Evolutionary conservation across 1,140 invertebrate genomes (phyloP).

Genomic region (Leptonema lineaticorne): DNA sequence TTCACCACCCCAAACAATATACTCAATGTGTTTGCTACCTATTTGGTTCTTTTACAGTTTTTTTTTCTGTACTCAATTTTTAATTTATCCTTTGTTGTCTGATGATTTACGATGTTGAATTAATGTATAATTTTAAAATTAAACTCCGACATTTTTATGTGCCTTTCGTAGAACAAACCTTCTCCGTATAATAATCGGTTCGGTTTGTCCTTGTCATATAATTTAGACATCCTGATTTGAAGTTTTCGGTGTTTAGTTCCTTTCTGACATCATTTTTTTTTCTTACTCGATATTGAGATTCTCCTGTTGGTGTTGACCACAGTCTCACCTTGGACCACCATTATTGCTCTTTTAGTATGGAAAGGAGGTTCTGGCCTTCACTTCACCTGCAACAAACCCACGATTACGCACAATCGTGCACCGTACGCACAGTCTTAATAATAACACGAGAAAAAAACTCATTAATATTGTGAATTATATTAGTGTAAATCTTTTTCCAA

Average conservation of each 20-base stretch:
- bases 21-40: background rate
- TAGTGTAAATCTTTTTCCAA: background rate
- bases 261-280: background rate
- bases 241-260: no score
- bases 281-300: background rate
- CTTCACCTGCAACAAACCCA: conserved; percentile 7
- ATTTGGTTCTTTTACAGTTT: background rate
- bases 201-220: no score
- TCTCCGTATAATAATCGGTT: no score
- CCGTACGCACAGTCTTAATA: background rate
- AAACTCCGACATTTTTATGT: no score
- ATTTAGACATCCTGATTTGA: no score
- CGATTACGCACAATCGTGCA: conserved; percentile 7
- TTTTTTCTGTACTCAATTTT: background rate
- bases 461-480: no score
- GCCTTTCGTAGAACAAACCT: no score
- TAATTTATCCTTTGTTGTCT: no score
- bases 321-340: conserved; percentile 10
- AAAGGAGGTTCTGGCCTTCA: conserved; percentile 21
- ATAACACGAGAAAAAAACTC: no score
- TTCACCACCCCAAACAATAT: background rate
- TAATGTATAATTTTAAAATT: no score
- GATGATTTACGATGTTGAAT: no score
- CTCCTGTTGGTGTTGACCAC: background rate
- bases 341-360: conserved; percentile 3